Evolutionary conservation across 2,797 vertebrate genomes (phyloP), one percentile per base, ranked within the genome.

Genomic region (Zalophus californianus): DNA sequence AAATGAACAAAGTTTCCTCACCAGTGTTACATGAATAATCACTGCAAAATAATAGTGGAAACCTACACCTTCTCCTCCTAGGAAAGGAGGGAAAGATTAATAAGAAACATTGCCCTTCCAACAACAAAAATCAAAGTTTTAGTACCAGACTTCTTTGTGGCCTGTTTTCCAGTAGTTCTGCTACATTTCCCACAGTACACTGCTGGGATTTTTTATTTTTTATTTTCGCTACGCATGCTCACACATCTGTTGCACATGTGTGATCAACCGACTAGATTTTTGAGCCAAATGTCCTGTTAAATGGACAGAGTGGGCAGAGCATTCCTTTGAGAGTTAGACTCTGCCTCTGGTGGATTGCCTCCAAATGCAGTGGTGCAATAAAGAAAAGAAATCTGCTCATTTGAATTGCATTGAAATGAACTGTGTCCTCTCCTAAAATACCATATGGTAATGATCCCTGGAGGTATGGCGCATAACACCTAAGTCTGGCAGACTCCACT

Each of bases 181-280:
- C 98, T 99, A 98, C 98, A 98, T 98, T 98, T 99, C 98, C 97
- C 98, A 98, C 97, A 98, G 98, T 97, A 93, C 98, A 98, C 98
- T 99, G 97, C 98, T 98, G 98, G 98, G 98, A 98, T 98, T 98
- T 98, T 98, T 98, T 93, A 91, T 97, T 98, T 98, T 98, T 98
- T 98, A 97, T 99, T 98, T 97, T 98, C 96, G 98, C 98, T 98
- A 98, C 41, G 98, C 98, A 98, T 98, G 98, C 98, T 98, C 96
- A 48, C 98, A 99, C 99, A 99, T 99, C 99, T 99, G 99, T 98
- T 99, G 97, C 98, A 98, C 99, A 99, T 98, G 98, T 99, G 99
- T 99, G 98, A 98, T 97, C 98, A 97, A 97, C 77, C 93, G 97
- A 98, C 98, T 97, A 96, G 91, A 98, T 98, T 98, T 98, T 97